Evolutionary conservation across 2,113 vertebrate genomes (phyloP), one percentile per base, ranked within the genome.

Genomic region (Rhea pennata): DNA sequence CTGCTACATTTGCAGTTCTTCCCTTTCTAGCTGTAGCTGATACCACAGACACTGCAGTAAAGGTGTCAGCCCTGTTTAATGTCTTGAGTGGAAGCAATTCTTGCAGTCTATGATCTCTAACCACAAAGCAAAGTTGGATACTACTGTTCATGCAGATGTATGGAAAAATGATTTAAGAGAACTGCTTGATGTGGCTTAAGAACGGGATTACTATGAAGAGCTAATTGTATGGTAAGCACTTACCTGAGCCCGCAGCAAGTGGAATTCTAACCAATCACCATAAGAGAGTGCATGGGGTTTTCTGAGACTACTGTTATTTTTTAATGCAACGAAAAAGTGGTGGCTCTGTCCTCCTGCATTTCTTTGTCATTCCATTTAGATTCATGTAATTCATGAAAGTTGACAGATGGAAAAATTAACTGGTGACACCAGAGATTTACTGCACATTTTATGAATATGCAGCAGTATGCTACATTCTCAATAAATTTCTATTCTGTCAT

Each of bases 391-490:
- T 79, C 58, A 80, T 64, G 42, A 19, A 90, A 92, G 26, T 0
- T 92, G 59, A 14, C 83, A 93, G 65, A 51, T 69, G 70, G 90
- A 96, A 75, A 24, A 87, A 53, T 44, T 92, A 75, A 69, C 16
- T 72, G 74, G 24, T 61, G 65, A 76, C n/a, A 50, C 42, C 48
- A 92, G 73, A 90, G 71, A 67, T 36, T 33, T 79, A 53, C 14
- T 87, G 51, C 23, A 87, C 6, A 24, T 92, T 81, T 95, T 87
- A 87, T 33, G 36, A 90, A 84, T 70, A 84, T 15, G 19, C 21
- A 92, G 29, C 21, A 70, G 65, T 42, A 77, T 27, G 77, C 58
- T 56, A 40, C 17, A 46, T 26, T 33, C 24, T 74, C 39, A 80
- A 74, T 50, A 86, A n/a, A 29, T 51, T 87, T 7, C 40, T 90